These are phyloP conservation scores for Eupithecia inturbata DNA, from an alignment of 2,888 invertebrate genomes.

Conservation along the genomic window DNA sequence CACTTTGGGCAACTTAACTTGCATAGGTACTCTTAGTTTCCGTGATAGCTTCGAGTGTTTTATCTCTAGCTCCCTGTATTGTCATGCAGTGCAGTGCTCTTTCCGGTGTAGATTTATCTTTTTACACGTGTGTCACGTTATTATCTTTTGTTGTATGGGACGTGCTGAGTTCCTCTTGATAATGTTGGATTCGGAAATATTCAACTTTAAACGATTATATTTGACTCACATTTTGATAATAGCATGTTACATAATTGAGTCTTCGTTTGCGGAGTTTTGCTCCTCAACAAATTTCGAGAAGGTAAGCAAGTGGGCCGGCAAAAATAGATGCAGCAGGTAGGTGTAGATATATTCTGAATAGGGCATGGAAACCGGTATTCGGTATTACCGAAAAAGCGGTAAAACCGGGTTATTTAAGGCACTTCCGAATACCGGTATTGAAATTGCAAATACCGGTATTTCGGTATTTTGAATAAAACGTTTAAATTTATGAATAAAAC, in stretches of 20 bases:
- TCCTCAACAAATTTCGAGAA: not conserved
- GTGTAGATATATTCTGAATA: not conserved
- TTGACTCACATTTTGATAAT: not conserved
- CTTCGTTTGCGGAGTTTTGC: not conserved
- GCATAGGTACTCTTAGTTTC: constrained; percentile 24
- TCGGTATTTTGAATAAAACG: no score
- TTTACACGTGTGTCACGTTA: constrained; percentile 30
- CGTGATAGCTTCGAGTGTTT: constrained; percentile 27
- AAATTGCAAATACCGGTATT: no score
- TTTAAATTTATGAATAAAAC: no score
- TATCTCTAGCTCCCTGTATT: constrained; percentile 26
- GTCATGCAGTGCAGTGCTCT: constrained; percentile 19
- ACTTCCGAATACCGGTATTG: no score
- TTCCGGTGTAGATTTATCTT: constrained; percentile 19
- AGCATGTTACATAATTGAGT: not conserved
- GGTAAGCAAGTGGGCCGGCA: not conserved
- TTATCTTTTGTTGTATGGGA: constrained; percentile 22
- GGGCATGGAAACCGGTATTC: no score
- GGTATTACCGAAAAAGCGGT: no score
- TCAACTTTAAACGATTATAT: not conserved
- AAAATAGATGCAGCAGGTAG: not conserved
- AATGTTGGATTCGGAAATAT: constrained; percentile 13
- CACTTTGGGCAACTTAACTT: constrained; percentile 30
- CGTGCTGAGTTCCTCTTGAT: constrained; percentile 15
- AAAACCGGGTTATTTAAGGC: no score